Evolutionary conservation across 2,797 vertebrate genomes (phyloP).

Genomic region (Sebastes itinus): DNA sequence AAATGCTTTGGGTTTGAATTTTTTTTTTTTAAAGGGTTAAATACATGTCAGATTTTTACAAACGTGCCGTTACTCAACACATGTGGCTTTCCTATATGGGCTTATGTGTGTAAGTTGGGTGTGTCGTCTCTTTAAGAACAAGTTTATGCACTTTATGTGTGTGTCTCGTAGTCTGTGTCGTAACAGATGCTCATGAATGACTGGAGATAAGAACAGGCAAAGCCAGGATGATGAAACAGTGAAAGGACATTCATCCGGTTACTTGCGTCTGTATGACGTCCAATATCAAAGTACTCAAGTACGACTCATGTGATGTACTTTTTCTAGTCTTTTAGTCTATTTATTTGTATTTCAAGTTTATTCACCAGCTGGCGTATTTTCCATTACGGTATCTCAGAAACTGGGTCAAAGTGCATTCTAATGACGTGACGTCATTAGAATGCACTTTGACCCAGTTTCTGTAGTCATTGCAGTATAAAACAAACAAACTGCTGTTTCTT

Average conservation of each 20-base stretch:
- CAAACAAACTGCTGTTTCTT: neutral
- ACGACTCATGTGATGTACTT: neutral
- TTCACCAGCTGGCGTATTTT: slow-evolving; percentile 16
- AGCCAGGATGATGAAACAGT: slow-evolving; percentile 31
- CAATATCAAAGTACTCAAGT: neutral
- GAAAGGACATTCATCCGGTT: slow-evolving; percentile 2
- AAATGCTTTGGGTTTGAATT: neutral
- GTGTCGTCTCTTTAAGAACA: neutral
- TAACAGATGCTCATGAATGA: slow-evolving; percentile 25
- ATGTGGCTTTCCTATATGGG: neutral
- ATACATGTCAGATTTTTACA: slow-evolving; percentile 28
- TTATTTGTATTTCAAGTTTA: neutral
- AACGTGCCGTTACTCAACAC: neutral
- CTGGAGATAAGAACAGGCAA: slow-evolving; percentile 1
- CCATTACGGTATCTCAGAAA: neutral
- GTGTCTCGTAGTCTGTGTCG: neutral
- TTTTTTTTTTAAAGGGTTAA: slow-evolving; percentile 29
- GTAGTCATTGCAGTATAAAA: neutral
- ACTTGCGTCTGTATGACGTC: neutral
- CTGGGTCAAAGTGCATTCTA: slow-evolving; percentile 1
- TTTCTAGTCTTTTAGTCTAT: neutral
- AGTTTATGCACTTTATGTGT: neutral
- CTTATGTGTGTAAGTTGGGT: neutral
- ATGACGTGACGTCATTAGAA: neutral
- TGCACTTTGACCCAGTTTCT: too few relatives aligned